phyloP scores from a whole-genome alignment of 1,140 invertebrate genomes.

The Latrodectus geometricus region DNA sequence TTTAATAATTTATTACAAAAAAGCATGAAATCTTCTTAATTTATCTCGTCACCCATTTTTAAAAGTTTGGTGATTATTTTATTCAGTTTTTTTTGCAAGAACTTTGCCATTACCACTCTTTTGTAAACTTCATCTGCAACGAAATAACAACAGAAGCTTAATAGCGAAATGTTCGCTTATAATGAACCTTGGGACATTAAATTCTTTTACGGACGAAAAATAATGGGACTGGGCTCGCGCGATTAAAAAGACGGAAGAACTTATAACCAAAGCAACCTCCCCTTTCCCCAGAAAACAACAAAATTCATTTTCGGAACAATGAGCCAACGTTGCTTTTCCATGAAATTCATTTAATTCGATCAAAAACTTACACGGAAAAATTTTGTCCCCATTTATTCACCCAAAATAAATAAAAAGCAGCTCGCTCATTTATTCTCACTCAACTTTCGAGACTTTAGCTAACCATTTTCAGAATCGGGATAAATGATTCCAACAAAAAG shows the following conservation, averaged over 20 bases:
- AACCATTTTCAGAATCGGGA: not conserved
- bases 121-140: too few species aligned
- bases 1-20: too few species aligned
- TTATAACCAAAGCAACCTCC: too few species aligned
- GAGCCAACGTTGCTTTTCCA: too few species aligned
- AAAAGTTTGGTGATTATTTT: too few species aligned
- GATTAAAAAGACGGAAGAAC: not conserved
- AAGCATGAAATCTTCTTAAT: too few species aligned
- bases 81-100: too few species aligned
- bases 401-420: not conserved
- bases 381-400: not conserved
- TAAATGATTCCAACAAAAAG: constrained; percentile 8
- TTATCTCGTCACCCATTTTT: too few species aligned
- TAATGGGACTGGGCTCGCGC: not conserved
- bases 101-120: too few species aligned
- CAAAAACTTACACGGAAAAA: constrained; percentile 3
- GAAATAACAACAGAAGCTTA: too few species aligned
- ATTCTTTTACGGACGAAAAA: not conserved
- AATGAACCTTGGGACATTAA: not conserved
- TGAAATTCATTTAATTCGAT: constrained; percentile 1
- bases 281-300: not conserved
- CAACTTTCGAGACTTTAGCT: not conserved
- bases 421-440: too few species aligned
- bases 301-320: not conserved
- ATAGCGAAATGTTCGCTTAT: not conserved